phyloP scores from a whole-genome alignment of 1,140 invertebrate genomes.

The Anagrus nilaparvatae region DNA sequence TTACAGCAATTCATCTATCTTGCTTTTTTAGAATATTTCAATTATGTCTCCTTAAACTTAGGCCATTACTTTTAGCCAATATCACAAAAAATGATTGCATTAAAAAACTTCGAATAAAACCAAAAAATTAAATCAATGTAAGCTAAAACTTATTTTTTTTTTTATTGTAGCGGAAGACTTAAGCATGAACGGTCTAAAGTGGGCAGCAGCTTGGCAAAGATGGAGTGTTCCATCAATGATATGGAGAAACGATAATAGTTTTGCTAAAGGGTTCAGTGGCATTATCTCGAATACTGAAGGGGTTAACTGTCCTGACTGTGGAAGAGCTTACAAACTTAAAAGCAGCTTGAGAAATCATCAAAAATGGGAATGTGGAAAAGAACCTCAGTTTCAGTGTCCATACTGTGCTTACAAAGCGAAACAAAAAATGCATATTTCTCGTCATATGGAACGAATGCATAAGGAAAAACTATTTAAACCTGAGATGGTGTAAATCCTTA shows the following conservation, averaged over 20 bases:
- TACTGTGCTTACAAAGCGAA: constrained; percentile 74
- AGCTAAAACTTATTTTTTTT: constrained; percentile 17
- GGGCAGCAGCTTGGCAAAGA: constrained; percentile 45
- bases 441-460: constrained; percentile 80
- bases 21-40: too few relatives aligned
- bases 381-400: constrained; percentile 72
- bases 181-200: constrained; percentile 57
- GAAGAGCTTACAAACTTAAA: constrained; percentile 72
- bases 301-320: constrained; percentile 68
- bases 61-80: too few relatives aligned
- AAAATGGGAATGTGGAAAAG: constrained; percentile 80
- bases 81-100: too few relatives aligned
- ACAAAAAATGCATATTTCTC: constrained; percentile 76
- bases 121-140: too few relatives aligned
- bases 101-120: background rate
- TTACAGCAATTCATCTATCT: too few relatives aligned
- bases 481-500: constrained; percentile 29
- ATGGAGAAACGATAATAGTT: constrained; percentile 36
- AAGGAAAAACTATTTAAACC: constrained; percentile 55
- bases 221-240: constrained; percentile 42
- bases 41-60: too few relatives aligned
- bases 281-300: constrained; percentile 39
- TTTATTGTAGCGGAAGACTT: constrained; percentile 51
- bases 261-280: constrained; percentile 29
- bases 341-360: constrained; percentile 75